These are phyloP conservation scores for Percina caprodes DNA, from an alignment of 2,113 vertebrate species.

Conservation along the genomic window DNA sequence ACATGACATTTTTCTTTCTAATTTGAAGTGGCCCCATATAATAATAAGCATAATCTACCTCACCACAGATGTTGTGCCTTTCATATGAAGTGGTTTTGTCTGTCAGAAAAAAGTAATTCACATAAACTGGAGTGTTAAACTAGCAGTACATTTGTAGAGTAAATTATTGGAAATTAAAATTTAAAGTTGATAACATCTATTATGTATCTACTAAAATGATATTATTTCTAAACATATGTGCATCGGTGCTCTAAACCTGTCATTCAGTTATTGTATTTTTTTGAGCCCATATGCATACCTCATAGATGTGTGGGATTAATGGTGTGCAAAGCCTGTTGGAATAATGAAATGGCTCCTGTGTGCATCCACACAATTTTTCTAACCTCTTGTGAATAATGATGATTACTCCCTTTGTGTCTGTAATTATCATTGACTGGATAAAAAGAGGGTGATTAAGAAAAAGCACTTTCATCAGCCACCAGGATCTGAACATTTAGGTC, in stretches of 20 bases:
- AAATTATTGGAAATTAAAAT: background rate
- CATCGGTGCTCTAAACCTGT: conserved; percentile 1
- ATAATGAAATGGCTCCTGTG: conserved; percentile 72
- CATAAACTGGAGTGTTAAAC: background rate
- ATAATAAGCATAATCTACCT: conserved; percentile 14
- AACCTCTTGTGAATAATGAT: conserved; percentile 65
- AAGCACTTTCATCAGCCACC: conserved; percentile 76
- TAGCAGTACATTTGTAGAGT: background rate
- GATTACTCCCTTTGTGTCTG: conserved; percentile 67
- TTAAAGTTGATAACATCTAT: background rate
- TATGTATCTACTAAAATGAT: background rate
- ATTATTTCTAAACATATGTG: background rate
- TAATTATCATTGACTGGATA: conserved; percentile 66
- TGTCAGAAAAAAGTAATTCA: conserved; percentile 9
- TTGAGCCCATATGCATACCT: conserved; percentile 15
- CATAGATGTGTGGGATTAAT: conserved; percentile 60
- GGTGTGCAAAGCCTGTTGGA: conserved; percentile 52
- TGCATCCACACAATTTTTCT: conserved; percentile 49
- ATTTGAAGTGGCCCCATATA: conserved; percentile 22
- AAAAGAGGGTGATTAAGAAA: conserved; percentile 71
- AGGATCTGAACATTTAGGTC: conserved; percentile 42
- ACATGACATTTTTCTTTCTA: conserved; percentile 14
- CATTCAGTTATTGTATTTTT: conserved; percentile 11
- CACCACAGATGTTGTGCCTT: background rate
- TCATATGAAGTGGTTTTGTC: conserved; percentile 30